Percentiles rank a stretch among this genome's conserved stretches.
These are phyloP conservation scores for Oxyruncus cristatus DNA, from an alignment of 2,113 vertebrate genomes.

Conservation along the genomic window DNA sequence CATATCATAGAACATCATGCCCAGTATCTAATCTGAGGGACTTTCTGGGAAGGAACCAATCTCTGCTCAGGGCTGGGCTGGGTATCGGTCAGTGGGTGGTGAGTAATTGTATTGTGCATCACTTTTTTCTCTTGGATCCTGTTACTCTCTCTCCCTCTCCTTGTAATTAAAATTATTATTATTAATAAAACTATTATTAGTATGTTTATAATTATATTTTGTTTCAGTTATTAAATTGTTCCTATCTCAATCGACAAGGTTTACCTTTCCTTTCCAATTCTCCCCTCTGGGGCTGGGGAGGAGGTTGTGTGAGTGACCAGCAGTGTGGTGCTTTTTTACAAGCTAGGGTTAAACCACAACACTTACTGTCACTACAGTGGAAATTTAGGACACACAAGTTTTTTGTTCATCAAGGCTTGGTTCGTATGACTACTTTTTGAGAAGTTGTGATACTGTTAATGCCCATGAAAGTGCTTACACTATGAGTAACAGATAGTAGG, in stretches of 20 bases:
- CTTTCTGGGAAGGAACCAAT: neutral
- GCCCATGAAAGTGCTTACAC: neutral
- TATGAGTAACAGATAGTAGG: neutral
- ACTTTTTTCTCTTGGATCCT: neutral
- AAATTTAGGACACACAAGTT: neutral
- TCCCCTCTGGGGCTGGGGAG: neutral
- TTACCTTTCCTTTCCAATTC: neutral
- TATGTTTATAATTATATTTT: neutral
- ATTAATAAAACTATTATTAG: neutral
- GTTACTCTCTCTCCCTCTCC: neutral
- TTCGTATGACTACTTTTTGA: neutral
- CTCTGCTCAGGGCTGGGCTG: neutral
- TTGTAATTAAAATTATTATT: neutral
- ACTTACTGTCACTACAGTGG: accelerated
- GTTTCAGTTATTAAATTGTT: neutral
- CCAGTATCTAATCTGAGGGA: neutral
- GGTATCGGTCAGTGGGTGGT: accelerated
- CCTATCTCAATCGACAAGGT: neutral
- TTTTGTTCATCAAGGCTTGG: neutral
- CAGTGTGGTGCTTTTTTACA: neutral
- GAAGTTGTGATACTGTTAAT: neutral
- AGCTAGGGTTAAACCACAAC: neutral
- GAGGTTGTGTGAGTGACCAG: neutral
- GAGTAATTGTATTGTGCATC: neutral
- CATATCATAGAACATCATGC: no score